A percentile compares a stretch with the other conserved stretches of the same genome.
These are phyloP conservation scores for Euspilapteryx auroguttella DNA, from an alignment of 2,888 invertebrate species.

Conservation along the genomic window DNA sequence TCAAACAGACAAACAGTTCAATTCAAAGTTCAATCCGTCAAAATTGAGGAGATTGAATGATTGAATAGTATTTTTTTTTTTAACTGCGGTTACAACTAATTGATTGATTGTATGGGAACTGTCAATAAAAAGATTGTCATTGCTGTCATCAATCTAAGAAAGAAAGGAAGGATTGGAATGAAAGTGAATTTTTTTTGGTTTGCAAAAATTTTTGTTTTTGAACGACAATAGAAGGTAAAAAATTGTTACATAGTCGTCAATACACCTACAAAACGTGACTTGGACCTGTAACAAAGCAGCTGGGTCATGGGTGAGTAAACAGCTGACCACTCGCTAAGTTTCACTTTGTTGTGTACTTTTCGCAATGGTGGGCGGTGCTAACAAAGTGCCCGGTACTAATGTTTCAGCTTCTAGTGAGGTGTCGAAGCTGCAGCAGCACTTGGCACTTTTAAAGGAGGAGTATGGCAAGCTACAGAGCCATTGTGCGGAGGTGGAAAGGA, in stretches of 20 bases:
- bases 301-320: conserved; percentile 42
- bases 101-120: too few species aligned
- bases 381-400: conserved; percentile 9
- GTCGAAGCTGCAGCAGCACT: conserved; percentile 79
- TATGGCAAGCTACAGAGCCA: conserved; percentile 86
- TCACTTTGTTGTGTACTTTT: conserved; percentile 12
- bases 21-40: too few species aligned
- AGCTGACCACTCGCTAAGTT: conserved; percentile 10
- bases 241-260: neutral
- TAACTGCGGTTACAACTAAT: too few species aligned
- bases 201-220: too few species aligned
- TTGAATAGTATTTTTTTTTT: too few species aligned
- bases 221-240: neutral
- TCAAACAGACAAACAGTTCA: too few species aligned
- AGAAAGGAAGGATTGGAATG: too few species aligned
- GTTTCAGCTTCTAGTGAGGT: conserved; percentile 61
- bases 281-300: conserved; percentile 13
- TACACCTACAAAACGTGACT: conserved; percentile 5
- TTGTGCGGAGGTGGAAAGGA: conserved; percentile 80
- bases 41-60: too few species aligned
- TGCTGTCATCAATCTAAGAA: too few species aligned
- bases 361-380: conserved; percentile 31
- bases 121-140: too few species aligned
- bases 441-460: conserved; percentile 83
- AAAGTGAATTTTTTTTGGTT: too few species aligned